phyloP scores from a whole-genome alignment of 1,140 invertebrate genomes.

The Brachionus calyciflorus region DNA sequence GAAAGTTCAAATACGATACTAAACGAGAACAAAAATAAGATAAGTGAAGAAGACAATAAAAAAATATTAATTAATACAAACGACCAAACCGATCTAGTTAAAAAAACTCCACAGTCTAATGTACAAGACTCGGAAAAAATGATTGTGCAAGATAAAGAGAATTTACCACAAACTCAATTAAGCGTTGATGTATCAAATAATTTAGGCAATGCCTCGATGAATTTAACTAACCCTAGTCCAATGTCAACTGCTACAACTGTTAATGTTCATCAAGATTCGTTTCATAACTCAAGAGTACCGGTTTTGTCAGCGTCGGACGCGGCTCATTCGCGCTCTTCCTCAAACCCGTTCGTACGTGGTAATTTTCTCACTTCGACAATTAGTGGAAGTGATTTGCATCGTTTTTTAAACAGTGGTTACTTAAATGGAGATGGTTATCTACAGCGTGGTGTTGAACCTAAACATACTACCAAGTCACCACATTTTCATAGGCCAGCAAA shows the following conservation, averaged over 20 bases:
- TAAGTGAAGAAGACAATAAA: neutral
- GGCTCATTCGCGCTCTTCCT: conserved; percentile 20
- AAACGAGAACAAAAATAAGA: conserved; percentile 4
- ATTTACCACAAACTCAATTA: neutral
- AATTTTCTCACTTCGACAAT: conserved; percentile 38
- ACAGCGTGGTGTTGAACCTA: conserved; percentile 30
- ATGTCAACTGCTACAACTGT: conserved; percentile 16
- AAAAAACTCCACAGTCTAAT: neutral
- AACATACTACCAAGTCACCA: conserved; percentile 23
- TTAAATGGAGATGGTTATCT: conserved; percentile 35
- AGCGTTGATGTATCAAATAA: conserved; percentile 7
- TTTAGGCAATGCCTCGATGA: neutral
- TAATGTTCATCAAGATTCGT: conserved; percentile 15
- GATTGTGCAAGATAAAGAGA: conserved; percentile 4
- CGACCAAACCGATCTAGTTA: neutral
- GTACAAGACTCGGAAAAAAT: neutral
- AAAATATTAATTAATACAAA: neutral
- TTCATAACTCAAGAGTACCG: conserved; percentile 29
- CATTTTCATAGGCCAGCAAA: conserved; percentile 45
- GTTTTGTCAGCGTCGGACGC: conserved; percentile 33
- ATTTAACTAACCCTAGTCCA: neutral
- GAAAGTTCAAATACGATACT: neutral
- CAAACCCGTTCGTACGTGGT: conserved; percentile 8
- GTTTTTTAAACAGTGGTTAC: conserved; percentile 44
- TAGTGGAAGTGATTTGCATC: conserved; percentile 45